phyloP scores from a whole-genome alignment of 2,113 vertebrate genomes.

The Rhynchopsitta pachyrhyncha region DNA sequence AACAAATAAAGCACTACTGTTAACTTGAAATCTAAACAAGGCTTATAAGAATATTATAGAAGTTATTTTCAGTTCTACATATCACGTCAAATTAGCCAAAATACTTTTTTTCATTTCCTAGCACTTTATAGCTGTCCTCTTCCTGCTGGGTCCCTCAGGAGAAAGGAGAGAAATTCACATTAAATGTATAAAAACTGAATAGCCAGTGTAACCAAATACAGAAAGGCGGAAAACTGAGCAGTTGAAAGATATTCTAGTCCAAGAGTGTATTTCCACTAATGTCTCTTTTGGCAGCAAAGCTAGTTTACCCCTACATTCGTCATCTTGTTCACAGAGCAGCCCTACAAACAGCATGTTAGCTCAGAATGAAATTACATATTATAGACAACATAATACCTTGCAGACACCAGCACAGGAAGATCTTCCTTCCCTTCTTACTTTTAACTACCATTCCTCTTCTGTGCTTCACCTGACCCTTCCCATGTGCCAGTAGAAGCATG shows the following conservation, averaged over 20 bases:
- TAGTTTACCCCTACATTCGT: not conserved
- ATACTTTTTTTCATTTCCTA: not conserved
- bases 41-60: not conserved
- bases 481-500: not conserved
- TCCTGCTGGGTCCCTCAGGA: not conserved
- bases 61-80: not conserved
- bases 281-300: not conserved
- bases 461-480: not conserved
- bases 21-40: not conserved
- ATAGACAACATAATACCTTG: not conserved
- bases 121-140: not conserved
- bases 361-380: not conserved
- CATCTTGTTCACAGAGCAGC: not conserved
- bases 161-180: not conserved
- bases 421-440: slow-evolving; percentile 5
- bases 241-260: not conserved
- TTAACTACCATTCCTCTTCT: not conserved
- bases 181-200: not conserved
- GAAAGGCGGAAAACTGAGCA: not conserved
- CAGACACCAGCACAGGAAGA: not conserved
- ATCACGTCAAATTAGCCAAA: not conserved
- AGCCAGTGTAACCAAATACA: not conserved
- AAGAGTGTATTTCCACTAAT: not conserved
- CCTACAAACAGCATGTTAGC: not conserved
- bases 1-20: not conserved